phyloP scores from a whole-genome alignment of 53 echinoderm and acorn worm genomes.

The Astropecten irregularis region DNA sequence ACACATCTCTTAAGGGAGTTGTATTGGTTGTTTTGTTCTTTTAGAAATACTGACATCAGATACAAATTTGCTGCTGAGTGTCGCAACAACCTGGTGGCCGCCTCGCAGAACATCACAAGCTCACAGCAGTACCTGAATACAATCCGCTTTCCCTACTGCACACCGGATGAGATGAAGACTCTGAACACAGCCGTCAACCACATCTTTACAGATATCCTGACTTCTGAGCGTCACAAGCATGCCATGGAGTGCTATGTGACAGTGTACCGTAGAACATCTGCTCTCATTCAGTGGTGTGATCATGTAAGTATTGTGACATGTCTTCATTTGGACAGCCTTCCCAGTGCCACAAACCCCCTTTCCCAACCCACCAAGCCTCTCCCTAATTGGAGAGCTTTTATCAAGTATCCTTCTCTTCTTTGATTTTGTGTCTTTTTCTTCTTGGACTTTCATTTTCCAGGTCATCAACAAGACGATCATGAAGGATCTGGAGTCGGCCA shows the following conservation, averaged over 20 bases:
- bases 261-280: constrained; percentile 74
- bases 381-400: too few species aligned
- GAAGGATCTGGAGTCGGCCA: constrained; percentile 70
- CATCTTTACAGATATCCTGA: constrained; percentile 87
- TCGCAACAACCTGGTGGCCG: constrained; percentile 96
- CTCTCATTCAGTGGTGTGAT: constrained; percentile 97
- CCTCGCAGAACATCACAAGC: constrained; percentile 87
- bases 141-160: constrained; percentile 98
- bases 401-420: too few species aligned
- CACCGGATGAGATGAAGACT: constrained; percentile 77
- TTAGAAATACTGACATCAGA: constrained; percentile 68
- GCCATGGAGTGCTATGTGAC: constrained; percentile 91
- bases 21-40: too few species aligned
- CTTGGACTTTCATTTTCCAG: constrained; percentile 56
- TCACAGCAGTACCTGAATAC: constrained; percentile 85
- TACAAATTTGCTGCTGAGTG: constrained; percentile 93
- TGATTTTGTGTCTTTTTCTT: too few species aligned
- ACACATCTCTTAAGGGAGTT: too few species aligned
- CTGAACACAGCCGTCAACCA: constrained; percentile 81
- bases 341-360: not conserved
- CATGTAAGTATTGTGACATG: constrained; percentile 64
- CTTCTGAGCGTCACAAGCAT: constrained; percentile 81
- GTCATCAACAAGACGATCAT: constrained; percentile 94
- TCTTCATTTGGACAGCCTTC: not conserved
- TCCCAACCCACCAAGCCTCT: too few species aligned